Percentiles rank a stretch among this genome's conserved stretches.
These are phyloP conservation scores for Pipistrellus pipistrellus DNA, from an alignment of 2,797 vertebrate genomes.

Conservation along the genomic window DNA sequence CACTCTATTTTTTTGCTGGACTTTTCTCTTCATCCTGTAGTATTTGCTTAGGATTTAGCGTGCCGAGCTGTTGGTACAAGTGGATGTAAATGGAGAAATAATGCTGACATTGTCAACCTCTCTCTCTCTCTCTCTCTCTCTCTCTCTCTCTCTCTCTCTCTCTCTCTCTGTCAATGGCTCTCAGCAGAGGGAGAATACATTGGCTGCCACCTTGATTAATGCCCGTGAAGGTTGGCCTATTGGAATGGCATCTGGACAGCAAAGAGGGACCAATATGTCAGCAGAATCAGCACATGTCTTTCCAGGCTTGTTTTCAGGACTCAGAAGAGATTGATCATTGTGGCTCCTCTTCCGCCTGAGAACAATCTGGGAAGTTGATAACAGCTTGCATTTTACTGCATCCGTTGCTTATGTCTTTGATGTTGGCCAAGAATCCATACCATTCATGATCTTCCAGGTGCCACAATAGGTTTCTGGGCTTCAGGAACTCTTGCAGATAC, in stretches of 20 bases:
- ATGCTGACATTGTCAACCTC: background rate
- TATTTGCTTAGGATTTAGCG: conserved; percentile 40
- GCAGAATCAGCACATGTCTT: background rate
- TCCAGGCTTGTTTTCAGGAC: conserved; percentile 38
- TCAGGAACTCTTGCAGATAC: background rate
- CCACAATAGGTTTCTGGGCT: background rate
- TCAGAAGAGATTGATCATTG: background rate
- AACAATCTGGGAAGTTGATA: conserved; percentile 53
- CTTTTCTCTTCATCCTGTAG: background rate
- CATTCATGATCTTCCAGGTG: background rate
- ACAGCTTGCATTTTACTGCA: background rate
- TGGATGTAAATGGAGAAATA: background rate
- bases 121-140: background rate
- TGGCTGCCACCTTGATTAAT: background rate
- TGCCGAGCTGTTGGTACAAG: background rate
- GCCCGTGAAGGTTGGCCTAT: conserved; percentile 22
- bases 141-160: background rate
- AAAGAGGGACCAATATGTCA: background rate
- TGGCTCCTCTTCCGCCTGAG: background rate
- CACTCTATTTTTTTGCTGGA: conserved; percentile 55
- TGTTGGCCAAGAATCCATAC: background rate
- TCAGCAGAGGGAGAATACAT: conserved; percentile 18
- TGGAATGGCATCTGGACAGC: background rate
- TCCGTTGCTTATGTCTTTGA: background rate
- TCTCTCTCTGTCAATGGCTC: background rate